phyloP scores from a whole-genome alignment of 2,797 vertebrate genomes.

The Vespertilio murinus region DNA sequence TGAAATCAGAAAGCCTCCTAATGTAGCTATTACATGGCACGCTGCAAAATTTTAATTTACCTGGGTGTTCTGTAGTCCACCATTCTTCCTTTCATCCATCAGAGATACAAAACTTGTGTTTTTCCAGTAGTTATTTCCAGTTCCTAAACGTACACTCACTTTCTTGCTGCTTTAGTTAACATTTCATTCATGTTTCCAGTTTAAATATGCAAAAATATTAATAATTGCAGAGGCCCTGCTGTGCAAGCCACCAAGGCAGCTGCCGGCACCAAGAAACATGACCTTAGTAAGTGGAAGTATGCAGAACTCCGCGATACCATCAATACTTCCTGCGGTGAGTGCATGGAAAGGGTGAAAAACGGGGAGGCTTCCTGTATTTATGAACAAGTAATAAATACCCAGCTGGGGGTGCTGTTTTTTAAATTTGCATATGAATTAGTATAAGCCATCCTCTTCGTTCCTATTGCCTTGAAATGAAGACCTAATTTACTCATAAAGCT shows the following conservation, averaged over 20 bases:
- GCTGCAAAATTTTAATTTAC: neutral
- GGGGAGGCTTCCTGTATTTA: too few species aligned
- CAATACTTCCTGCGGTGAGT: conserved; percentile 99
- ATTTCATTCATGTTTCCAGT: conserved; percentile 31
- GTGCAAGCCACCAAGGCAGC: conserved; percentile 97
- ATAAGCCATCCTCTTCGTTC: conserved; percentile 2
- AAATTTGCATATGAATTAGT: neutral
- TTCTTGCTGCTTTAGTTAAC: conserved; percentile 33
- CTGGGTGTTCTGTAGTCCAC: neutral
- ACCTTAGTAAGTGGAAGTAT: conserved; percentile 99
- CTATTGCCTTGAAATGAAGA: conserved; percentile 4
- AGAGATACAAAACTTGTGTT: neutral
- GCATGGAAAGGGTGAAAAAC: neutral
- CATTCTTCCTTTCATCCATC: neutral
- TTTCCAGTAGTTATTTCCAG: neutral
- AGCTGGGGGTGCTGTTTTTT: neutral
- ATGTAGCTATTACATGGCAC: neutral
- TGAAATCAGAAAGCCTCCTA: neutral
- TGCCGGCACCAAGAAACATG: conserved; percentile 94
- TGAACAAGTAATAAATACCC: neutral
- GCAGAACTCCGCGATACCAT: conserved; percentile 98
- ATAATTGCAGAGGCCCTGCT: conserved; percentile 89
- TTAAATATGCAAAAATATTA: conserved; percentile 59
- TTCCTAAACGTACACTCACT: neutral
- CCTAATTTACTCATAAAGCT: neutral